phyloP scores from a whole-genome alignment of 2,888 invertebrate genomes.

The Spialia ferax region DNA sequence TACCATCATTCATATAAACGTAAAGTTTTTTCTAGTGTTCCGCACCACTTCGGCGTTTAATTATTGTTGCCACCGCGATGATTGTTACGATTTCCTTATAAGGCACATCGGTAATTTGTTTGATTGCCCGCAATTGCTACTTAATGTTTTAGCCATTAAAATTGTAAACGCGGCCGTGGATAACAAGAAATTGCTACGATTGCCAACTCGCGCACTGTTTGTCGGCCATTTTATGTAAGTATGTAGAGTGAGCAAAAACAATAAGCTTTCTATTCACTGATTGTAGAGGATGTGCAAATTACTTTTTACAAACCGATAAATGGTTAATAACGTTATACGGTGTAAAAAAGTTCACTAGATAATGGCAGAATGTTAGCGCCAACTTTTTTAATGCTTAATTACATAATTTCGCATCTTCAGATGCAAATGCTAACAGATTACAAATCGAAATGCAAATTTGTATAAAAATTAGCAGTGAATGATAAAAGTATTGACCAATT shows the following conservation, averaged over 20 bases:
- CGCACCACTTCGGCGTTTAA: conserved; percentile 78
- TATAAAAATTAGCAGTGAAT: not conserved
- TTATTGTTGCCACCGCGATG: conserved; percentile 71
- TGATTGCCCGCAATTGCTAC: conserved; percentile 76
- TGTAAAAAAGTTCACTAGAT: conserved; percentile 48
- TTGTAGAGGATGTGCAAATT: conserved; percentile 57
- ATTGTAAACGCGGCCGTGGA: conserved; percentile 66
- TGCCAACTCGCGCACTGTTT: conserved; percentile 61
- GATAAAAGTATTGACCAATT: too few species aligned
- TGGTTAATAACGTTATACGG: conserved; percentile 56
- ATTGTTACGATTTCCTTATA: conserved; percentile 79
- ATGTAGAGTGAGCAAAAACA: conserved; percentile 59
- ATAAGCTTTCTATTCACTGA: conserved; percentile 65
- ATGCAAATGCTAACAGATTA: conserved; percentile 4
- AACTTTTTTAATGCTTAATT: conserved; percentile 31
- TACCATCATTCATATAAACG: conserved; percentile 40
- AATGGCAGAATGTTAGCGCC: conserved; percentile 51
- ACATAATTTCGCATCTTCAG: conserved; percentile 15
- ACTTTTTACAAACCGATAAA: conserved; percentile 69
- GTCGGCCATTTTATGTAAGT: conserved; percentile 59
- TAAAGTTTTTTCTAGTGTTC: conserved; percentile 53
- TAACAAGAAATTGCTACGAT: conserved; percentile 73
- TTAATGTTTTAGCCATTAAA: conserved; percentile 78
- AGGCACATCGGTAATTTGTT: conserved; percentile 77
- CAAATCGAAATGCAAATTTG: not conserved